Conservation (phyloP, 2,797 vertebrate species). For the Sus cebifrons region DNA sequence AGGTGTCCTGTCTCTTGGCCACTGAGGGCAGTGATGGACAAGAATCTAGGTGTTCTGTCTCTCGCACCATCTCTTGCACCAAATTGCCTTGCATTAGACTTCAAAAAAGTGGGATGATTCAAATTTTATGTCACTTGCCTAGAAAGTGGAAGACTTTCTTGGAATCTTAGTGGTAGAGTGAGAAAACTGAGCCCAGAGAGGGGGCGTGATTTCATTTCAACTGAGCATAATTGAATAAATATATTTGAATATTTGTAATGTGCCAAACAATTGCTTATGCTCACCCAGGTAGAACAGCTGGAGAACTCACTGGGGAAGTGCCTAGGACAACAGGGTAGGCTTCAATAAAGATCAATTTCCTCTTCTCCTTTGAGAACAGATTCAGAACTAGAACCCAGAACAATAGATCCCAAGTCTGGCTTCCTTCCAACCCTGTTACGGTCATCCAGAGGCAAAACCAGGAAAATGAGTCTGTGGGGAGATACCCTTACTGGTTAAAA, state of each 20-base stretch:
- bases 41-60: not conserved
- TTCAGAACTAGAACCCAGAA: not conserved
- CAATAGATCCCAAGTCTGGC: not conserved
- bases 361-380: slow-evolving; percentile 27
- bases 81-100: not conserved
- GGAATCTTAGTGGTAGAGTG: not conserved
- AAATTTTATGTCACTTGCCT: not conserved
- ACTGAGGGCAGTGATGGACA: not conserved
- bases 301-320: not conserved
- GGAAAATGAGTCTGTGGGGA: not conserved
- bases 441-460: not conserved
- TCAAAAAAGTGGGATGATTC: not conserved
- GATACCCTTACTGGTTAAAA: not conserved
- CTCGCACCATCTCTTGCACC: not conserved
- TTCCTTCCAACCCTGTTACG: not conserved
- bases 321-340: not conserved
- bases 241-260: slow-evolving; percentile 14
- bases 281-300: slow-evolving; percentile 11
- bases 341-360: not conserved
- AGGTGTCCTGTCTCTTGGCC: not conserved
- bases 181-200: not conserved
- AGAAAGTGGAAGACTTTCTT: not conserved
- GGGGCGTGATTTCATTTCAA: slow-evolving; percentile 6
- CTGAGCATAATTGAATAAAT: slow-evolving; percentile 22
- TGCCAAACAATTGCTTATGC: slow-evolving; percentile 2